A percentile compares a stretch with the other conserved stretches of the same genome.
phyloP scores from a whole-genome alignment of 2,797 vertebrate species.

The Harpagifer antarcticus region DNA sequence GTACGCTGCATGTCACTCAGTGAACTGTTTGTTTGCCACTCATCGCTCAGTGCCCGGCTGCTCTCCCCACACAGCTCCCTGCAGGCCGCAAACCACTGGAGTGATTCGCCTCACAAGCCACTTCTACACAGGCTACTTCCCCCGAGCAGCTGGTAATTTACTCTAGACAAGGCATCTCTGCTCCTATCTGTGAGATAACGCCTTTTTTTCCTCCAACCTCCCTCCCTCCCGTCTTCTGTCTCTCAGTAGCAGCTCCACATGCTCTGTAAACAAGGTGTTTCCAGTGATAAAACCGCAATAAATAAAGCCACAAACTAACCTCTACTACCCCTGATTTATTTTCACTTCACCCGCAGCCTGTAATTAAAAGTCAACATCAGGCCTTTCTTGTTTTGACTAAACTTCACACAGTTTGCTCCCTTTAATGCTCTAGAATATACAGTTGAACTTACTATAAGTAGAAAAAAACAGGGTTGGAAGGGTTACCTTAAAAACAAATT shows the following conservation, averaged over 20 bases:
- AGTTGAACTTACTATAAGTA: neutral
- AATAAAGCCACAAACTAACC: conserved; percentile 35
- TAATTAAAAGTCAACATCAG: conserved; percentile 56
- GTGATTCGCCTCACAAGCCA: conserved; percentile 58
- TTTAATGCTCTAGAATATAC: neutral
- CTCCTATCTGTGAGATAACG: conserved; percentile 57
- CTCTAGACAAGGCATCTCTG: conserved; percentile 58
- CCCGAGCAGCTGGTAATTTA: conserved; percentile 62
- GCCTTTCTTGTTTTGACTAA: conserved; percentile 13
- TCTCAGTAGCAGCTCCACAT: conserved; percentile 34
- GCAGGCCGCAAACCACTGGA: conserved; percentile 45
- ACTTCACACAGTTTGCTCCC: neutral
- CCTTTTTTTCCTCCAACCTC: conserved; percentile 34
- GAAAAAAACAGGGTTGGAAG: too few species aligned
- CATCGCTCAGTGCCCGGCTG: conserved; percentile 49
- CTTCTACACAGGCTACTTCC: conserved; percentile 38
- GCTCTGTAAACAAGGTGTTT: conserved; percentile 52
- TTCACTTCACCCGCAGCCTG: conserved; percentile 32
- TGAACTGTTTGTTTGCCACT: conserved; percentile 67
- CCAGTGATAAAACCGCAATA: conserved; percentile 52
- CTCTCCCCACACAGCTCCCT: conserved; percentile 45
- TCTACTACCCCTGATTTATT: conserved; percentile 33
- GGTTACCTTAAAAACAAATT: too few species aligned
- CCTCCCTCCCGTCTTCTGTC: conserved; percentile 1
- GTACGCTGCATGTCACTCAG: conserved; percentile 59